Percentiles rank a stretch among this genome's conserved stretches.
phyloP scores from a whole-genome alignment of 2,113 vertebrate genomes.

The Chascanopsetta lugubris region DNA sequence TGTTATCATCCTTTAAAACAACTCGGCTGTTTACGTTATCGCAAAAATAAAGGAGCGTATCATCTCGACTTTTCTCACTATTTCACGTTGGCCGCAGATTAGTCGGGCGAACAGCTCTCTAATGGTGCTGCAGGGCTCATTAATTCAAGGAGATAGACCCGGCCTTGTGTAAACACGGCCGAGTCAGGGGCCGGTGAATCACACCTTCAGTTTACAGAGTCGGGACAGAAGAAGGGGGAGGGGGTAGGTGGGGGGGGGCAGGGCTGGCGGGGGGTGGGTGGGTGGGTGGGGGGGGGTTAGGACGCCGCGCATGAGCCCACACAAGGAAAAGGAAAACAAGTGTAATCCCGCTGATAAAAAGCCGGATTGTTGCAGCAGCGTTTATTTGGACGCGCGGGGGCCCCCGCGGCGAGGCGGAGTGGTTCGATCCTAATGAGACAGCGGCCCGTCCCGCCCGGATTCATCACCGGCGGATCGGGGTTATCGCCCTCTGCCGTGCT shows the following conservation, averaged over 20 bases:
- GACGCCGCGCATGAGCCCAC: slow-evolving; percentile 62
- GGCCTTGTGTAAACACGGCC: slow-evolving; percentile 69
- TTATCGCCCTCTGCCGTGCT: slow-evolving; percentile 88
- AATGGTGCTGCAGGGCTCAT: slow-evolving; percentile 69
- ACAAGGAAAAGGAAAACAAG: slow-evolving; percentile 81
- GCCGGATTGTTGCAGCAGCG: slow-evolving; percentile 64
- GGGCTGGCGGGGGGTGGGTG: too few species aligned
- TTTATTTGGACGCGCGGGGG: slow-evolving; percentile 77
- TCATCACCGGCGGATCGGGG: slow-evolving; percentile 84
- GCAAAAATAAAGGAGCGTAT: slow-evolving; percentile 79
- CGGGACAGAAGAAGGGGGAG: too few species aligned
- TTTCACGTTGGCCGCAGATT: slow-evolving; percentile 69
- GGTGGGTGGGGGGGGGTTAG: too few species aligned
- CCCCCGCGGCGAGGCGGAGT: too few species aligned
- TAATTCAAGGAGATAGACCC: slow-evolving; percentile 75
- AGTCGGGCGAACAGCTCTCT: slow-evolving; percentile 72
- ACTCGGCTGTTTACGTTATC: slow-evolving; percentile 77
- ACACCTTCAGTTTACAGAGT: slow-evolving; percentile 76
- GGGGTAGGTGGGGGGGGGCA: too few species aligned
- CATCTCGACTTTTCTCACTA: slow-evolving; percentile 75
- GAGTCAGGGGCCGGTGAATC: slow-evolving; percentile 73
- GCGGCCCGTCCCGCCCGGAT: slow-evolving; percentile 74
- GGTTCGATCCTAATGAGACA: slow-evolving; percentile 76
- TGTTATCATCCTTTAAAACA: slow-evolving; percentile 84
- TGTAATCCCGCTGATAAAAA: slow-evolving; percentile 79